Base-by-base conservation (phyloP, 2,113 vertebrate species). In the Pagrus major region DNA sequence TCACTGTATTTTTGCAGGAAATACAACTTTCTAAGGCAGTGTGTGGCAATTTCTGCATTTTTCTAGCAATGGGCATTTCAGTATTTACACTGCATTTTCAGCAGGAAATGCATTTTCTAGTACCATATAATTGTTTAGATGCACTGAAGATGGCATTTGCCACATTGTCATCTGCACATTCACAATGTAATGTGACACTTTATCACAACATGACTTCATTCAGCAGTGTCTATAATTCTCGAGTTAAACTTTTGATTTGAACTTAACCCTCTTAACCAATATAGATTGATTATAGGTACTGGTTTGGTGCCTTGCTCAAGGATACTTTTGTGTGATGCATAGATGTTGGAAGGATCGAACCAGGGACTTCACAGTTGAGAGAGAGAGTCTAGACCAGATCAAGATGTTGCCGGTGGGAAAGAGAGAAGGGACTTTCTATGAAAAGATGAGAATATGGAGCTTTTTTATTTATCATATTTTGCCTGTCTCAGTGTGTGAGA, bases 391-490 rank as follows among this genome's bases (percentile, higher is more conserved):
- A 42, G 47, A 72, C 14, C 20, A 59, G 59, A 77, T 82, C 12
- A 54, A 74, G 3, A 33, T 47, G 23, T 42, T 16, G 18, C 29
- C n/a, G 33, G 20, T 39, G 41, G 42, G 35, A n/a, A 37, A 55
- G 39, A 84, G 10, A 55, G 18, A 27, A 16, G 25, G 11, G 25
- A 55, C 5, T 37, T 44, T 29, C 35, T 33, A 27, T 61, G n/a
- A 72, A 72, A 70, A 63, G 25, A 79, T 52, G 59, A 67, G 33
- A 71, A 39, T 27, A 46, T 18, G 14, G 66, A 63, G 41, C 6
- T 8, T 47, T 60, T 78, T 67, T 1, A 72, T 67, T 63, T 89
- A 64, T 68, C 18, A 37, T 60, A 41, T 54, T 66, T 61, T 29
- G 3, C 15, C 27, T 33, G n/a, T 71, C 29, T 84, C 64, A 21